Evolutionary conservation across 2,888 invertebrate genomes (phyloP), one percentile per base, ranked within the genome.

Genomic region (Beris morrisii): DNA sequence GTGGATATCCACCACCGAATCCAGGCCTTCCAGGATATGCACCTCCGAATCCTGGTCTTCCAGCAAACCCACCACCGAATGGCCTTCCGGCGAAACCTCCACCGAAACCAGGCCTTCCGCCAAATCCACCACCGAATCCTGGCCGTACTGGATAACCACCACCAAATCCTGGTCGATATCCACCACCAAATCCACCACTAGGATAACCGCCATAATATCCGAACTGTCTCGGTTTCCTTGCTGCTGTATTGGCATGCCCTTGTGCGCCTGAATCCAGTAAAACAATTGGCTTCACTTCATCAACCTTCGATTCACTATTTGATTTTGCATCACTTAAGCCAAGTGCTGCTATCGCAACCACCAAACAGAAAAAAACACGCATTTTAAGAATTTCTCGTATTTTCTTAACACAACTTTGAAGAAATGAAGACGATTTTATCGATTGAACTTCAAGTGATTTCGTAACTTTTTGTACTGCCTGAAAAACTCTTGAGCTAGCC

Each of bases 141-240:
- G 22, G 22, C 22, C 22, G 4, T 28, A 38, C 43, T 5, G 50
- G 50, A 15, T 61, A 61, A 22, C 50, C 50, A 15, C 61, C 52
- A 38, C 50, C 61, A 11, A 52, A 50, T 50, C 61, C 31, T 32
- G 56, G 55, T 3, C 59, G 48, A n/a, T 59, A 59, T 13, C 50
- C 50, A 31, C 59, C 59, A 32, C 48, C 59, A n/a, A 48, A 30
- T 46, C 59, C 59, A 59, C 45, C 45, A 28, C 32, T 22, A 0
- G 48, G 38, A 13, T n/a, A 31, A 22, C 61, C 61, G 38, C 38
- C 38, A 52, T 50, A 61, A 13, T 50, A 48, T 46, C 50, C 50
- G 22, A 50, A 61, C 15, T 61, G 61, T 22, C 61, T 31, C 9
- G 52, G 28, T n/a, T 61, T 45, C 13, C 61, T n/a, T 11, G 0